phyloP scores from a whole-genome alignment of 2,888 invertebrate species.

The Cyaniris semiargus region DNA sequence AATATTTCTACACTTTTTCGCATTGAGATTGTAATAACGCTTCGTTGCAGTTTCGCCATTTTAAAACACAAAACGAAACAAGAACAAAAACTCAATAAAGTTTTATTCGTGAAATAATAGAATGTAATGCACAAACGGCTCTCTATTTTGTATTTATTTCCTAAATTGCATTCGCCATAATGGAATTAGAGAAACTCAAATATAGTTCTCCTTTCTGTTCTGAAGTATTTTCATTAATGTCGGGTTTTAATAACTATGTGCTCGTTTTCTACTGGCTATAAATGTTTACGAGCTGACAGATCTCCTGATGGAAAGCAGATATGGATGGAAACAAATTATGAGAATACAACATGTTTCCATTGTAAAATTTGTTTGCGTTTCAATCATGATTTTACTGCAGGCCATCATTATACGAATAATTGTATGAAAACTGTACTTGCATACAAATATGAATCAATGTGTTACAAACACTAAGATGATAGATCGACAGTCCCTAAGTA shows the following conservation, averaged over 20 bases:
- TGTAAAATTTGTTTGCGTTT: no score
- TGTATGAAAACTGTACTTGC: no score
- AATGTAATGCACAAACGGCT: slow-evolving; percentile 1
- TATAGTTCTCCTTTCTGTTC: background rate
- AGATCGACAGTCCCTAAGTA: no score
- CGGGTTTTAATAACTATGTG: background rate
- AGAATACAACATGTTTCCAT: no score
- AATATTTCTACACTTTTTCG: background rate
- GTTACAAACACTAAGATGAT: no score
- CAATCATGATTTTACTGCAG: no score
- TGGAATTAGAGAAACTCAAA: slow-evolving; percentile 17
- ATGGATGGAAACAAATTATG: no score
- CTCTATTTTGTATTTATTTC: slow-evolving; percentile 7
- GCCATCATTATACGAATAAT: no score
- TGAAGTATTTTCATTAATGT: slow-evolving; percentile 1
- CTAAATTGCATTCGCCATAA: slow-evolving; percentile 6
- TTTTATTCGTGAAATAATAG: slow-evolving; percentile 19
- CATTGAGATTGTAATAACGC: background rate
- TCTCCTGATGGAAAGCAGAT: background rate
- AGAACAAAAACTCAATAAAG: slow-evolving; percentile 19
- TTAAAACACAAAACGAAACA: slow-evolving; percentile 14
- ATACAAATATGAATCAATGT: no score
- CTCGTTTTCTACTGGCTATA: background rate
- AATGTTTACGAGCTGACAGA: background rate
- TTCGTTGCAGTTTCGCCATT: slow-evolving; percentile 6